A percentile compares a stretch with the other conserved stretches of the same genome.
Evolutionary conservation across 92 coral and sea anemone genomes (phyloP).

Genomic region (Phenganax stokvisi): DNA sequence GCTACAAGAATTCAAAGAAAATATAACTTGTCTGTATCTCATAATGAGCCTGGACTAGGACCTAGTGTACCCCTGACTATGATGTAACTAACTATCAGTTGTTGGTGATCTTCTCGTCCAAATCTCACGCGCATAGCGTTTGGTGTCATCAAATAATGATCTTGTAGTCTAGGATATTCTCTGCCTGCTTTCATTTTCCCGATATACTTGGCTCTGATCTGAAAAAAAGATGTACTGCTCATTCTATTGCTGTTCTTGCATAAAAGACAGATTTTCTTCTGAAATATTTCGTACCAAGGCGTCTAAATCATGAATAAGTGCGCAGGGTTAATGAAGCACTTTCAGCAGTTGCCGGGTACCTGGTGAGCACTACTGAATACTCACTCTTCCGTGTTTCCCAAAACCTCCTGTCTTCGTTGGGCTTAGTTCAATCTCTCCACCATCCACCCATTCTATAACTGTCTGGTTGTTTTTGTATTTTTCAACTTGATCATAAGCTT

Average conservation of each 20-base stretch:
- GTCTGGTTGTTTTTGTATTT: conserved; percentile 63
- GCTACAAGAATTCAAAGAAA: conserved; percentile 35
- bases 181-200: conserved; percentile 82
- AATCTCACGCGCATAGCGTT: conserved; percentile 45
- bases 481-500: conserved; percentile 78
- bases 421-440: conserved; percentile 93
- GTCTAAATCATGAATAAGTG: too few relatives aligned
- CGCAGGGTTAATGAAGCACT: too few relatives aligned
- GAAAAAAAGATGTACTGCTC: neutral
- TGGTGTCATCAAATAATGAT: conserved; percentile 66
- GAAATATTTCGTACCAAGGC: neutral
- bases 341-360: too few relatives aligned
- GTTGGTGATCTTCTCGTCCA: conserved; percentile 70
- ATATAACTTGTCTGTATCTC: neutral
- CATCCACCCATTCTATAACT: conserved; percentile 77
- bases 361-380: neutral
- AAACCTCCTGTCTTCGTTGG: conserved; percentile 72
- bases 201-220: conserved; percentile 82
- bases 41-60: too few relatives aligned
- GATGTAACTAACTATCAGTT: conserved; percentile 51
- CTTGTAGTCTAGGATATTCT: conserved; percentile 75
- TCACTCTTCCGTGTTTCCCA: conserved; percentile 82
- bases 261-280: neutral
- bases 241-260: neutral
- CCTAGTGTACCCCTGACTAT: too few relatives aligned